phyloP scores from a whole-genome alignment of 2,797 vertebrate species.

The Gila robusta region DNA sequence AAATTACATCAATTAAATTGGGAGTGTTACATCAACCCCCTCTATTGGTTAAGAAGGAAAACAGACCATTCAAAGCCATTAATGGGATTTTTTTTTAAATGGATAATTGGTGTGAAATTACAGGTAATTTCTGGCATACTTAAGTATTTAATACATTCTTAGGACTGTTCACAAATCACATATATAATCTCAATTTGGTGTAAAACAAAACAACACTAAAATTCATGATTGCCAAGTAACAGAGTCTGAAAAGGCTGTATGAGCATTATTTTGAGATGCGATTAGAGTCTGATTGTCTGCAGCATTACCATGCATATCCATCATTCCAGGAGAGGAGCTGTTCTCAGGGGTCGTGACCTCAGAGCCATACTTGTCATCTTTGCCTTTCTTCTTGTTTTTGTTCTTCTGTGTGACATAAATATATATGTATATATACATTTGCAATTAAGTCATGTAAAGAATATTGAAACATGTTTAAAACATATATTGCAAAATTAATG shows the following conservation, averaged over 20 bases:
- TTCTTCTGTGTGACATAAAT: conserved; percentile 83
- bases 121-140: neutral
- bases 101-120: neutral
- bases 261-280: neutral
- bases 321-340: conserved; percentile 98
- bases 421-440: too few relatives aligned
- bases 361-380: conserved; percentile 97
- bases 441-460: neutral
- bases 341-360: conserved; percentile 98
- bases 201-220: neutral
- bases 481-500: neutral
- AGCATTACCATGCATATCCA: conserved; percentile 95
- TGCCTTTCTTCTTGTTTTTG: conserved; percentile 98
- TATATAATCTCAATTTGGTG: neutral
- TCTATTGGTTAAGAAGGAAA: conserved; percentile 26
- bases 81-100: neutral
- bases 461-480: neutral
- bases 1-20: neutral
- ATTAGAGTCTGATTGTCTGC: neutral
- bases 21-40: conserved; percentile 3
- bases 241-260: neutral
- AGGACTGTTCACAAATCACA: neutral
- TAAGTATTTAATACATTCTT: neutral
- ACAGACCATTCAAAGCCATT: neutral
- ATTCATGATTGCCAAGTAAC: neutral